Percentiles rank a stretch among this genome's conserved stretches.
These are phyloP conservation scores for Pangasius krempfi DNA, from an alignment of 2,797 vertebrate species.

Conservation along the genomic window DNA sequence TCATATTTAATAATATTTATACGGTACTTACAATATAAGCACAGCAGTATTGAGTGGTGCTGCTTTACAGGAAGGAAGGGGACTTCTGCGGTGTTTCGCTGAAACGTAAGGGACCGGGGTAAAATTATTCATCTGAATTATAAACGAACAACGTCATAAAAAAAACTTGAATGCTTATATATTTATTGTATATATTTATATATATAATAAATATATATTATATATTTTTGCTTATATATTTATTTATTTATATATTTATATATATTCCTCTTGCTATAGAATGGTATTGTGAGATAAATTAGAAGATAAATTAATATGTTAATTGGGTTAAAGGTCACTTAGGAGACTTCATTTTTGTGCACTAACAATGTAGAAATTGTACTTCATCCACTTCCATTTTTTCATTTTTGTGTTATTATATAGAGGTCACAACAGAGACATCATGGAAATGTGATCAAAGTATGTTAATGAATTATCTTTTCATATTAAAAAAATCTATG, in stretches of 20 bases:
- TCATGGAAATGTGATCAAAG: no score
- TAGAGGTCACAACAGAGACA: no score
- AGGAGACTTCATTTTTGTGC: background rate
- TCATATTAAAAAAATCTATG: no score
- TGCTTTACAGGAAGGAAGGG: background rate
- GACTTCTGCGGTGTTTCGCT: background rate
- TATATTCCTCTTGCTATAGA: background rate
- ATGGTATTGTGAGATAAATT: background rate
- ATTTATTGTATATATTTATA: no score
- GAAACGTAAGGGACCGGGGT: constrained; percentile 14
- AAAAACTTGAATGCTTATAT: background rate
- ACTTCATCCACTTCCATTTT: no score
- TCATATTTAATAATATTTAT: background rate
- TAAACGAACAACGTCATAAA: background rate
- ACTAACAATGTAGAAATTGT: background rate
- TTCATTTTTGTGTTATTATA: no score
- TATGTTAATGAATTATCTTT: no score
- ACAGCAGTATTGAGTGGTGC: no score
- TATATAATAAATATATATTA: no score
- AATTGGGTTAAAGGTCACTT: background rate
- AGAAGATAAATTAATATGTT: background rate
- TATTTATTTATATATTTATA: background rate
- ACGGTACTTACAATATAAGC: background rate
- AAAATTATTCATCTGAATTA: background rate
- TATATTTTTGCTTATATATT: no score